Percentiles rank a stretch among this genome's conserved stretches.
phyloP scores from a whole-genome alignment of 2,888 invertebrate species.

The Helleia helle region DNA sequence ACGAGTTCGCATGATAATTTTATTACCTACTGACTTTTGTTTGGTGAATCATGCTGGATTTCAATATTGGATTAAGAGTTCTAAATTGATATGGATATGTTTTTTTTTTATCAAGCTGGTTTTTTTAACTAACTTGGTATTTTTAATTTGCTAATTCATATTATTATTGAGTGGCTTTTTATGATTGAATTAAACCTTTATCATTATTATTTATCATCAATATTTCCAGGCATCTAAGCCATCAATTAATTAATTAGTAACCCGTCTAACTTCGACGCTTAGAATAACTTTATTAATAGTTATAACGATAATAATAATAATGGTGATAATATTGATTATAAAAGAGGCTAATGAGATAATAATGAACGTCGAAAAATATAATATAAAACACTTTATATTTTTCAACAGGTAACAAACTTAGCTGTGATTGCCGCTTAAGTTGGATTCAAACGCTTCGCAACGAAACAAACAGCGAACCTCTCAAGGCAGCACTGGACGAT shows the following conservation, averaged over 20 bases:
- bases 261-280: too few relatives aligned
- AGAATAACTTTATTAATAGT: too few relatives aligned
- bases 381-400: conserved; percentile 15
- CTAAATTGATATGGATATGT: conserved; percentile 5
- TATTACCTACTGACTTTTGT: conserved; percentile 22
- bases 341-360: too few relatives aligned
- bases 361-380: neutral
- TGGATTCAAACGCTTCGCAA: conserved; percentile 85
- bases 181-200: neutral
- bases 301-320: too few relatives aligned
- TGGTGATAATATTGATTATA: too few relatives aligned
- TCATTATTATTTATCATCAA: too few relatives aligned
- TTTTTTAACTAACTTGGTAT: neutral
- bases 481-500: conserved; percentile 79
- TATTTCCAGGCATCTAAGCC: too few relatives aligned
- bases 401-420: conserved; percentile 82
- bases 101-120: neutral
- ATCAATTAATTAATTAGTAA: too few relatives aligned
- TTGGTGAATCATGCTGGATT: conserved; percentile 13
- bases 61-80: conserved; percentile 17
- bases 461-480: conserved; percentile 81
- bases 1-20: conserved; percentile 28
- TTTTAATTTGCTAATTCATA: too few relatives aligned
- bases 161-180: too few relatives aligned
- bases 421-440: conserved; percentile 85